Evolutionary conservation across 2,797 vertebrate species (phyloP).

Genomic region (Poeciliopsis presidionis): DNA sequence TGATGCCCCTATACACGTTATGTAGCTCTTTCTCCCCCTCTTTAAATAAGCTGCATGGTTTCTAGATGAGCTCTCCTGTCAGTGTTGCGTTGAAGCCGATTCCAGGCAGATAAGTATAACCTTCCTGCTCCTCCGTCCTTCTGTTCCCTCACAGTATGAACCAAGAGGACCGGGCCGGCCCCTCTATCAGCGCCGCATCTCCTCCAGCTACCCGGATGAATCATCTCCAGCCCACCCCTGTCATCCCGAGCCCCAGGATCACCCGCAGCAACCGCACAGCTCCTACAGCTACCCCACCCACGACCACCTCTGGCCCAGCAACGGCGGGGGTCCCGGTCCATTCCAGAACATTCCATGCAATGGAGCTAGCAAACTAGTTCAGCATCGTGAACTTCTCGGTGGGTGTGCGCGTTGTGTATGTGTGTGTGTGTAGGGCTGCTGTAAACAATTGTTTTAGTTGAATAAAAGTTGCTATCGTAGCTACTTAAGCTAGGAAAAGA

Average conservation of each 20-base stretch:
- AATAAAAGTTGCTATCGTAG: too few species aligned
- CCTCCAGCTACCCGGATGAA: constrained; percentile 91
- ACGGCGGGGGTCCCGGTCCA: constrained; percentile 84
- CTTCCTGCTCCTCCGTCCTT: background rate
- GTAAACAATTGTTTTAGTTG: too few species aligned
- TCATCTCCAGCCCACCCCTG: constrained; percentile 83
- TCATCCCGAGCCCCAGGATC: constrained; percentile 86
- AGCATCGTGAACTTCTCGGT: constrained; percentile 92
- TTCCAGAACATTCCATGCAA: constrained; percentile 99
- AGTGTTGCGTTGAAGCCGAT: background rate
- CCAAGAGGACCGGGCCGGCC: constrained; percentile 98
- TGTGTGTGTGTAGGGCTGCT: too few species aligned
- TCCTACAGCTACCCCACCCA: constrained; percentile 89
- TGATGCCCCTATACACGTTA: background rate
- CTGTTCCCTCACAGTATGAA: constrained; percentile 87
- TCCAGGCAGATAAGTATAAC: background rate
- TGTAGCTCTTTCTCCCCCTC: background rate
- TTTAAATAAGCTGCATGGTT: background rate
- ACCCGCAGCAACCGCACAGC: constrained; percentile 65
- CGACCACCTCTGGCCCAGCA: constrained; percentile 93
- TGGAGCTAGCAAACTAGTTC: constrained; percentile 87
- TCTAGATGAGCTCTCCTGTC: background rate
- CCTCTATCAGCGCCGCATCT: constrained; percentile 99
- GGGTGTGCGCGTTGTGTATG: constrained; percentile 36
- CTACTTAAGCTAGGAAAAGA: too few species aligned